Base-by-base conservation (phyloP, 2,888 invertebrate species). In the Morpho helenor region DNA sequence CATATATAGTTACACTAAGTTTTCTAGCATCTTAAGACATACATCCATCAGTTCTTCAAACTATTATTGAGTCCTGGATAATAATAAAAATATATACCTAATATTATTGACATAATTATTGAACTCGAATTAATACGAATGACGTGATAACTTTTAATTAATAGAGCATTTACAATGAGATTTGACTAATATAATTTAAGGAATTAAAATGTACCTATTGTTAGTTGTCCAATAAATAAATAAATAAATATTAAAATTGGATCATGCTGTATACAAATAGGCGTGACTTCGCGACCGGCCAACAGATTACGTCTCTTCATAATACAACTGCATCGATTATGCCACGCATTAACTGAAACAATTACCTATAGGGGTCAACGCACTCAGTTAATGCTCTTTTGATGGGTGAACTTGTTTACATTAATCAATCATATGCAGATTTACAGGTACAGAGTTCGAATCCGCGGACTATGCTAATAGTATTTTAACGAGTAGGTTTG, bases 221-320 rank as follows among this genome's bases (percentile, higher is more conserved):
- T n/a, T n/a, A n/a, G n/a, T n/a, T n/a, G n/a, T n/a, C n/a, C n/a
- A n/a, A n/a, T n/a, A n/a, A n/a, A n/a, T n/a, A n/a, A n/a, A n/a
- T n/a, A n/a, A n/a, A n/a, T n/a, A n/a, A n/a, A n/a, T n/a, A 31
- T 31, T 31, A 8, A 22, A 42, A 49, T 16, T 16, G 8, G 41
- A 71, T 56, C 81, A 74, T 0, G 65, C 79, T 78, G 68, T 84
- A 71, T 8, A 61, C 7, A 59, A 72, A 68, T 73, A 78, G 76
- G 82, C 84, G 83, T 84, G 84, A 80, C 80, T 80, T 77, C 73
- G 79, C 81, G 77, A 80, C 79, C 76, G 76, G 75, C 76, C 75
- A 67, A 77, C 78, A 82, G 84, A 84, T 84, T 84, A 84, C 74
- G 75, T 76, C 74, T 75, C 68, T 68, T 74, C 73, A 76, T 76